A percentile compares a stretch with the other conserved stretches of the same genome.
Conservation (phyloP, 2,113 vertebrate genomes). For the Neodontobutis hainanensis region DNA sequence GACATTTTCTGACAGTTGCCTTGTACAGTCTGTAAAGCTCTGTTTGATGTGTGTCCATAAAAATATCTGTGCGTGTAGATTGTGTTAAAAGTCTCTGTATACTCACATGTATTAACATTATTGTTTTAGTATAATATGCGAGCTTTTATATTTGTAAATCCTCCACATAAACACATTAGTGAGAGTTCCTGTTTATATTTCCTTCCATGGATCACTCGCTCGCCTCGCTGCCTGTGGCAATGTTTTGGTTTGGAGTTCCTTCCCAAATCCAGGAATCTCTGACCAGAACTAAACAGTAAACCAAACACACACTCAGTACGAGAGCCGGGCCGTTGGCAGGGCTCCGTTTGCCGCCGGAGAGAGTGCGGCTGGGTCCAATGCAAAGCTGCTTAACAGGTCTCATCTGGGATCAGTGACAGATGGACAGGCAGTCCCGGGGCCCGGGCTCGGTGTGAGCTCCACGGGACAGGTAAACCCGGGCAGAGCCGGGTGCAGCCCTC, state of each 20-base stretch:
- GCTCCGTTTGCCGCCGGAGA: conserved; percentile 38
- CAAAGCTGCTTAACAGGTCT: conserved; percentile 72
- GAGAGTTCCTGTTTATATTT: neutral
- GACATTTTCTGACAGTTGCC: too few species aligned
- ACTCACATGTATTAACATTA: too few species aligned
- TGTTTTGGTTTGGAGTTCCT: conserved; percentile 21
- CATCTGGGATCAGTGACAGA: conserved; percentile 71
- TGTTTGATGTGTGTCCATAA: too few species aligned
- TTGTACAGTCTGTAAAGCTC: too few species aligned
- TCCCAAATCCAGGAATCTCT: conserved; percentile 26
- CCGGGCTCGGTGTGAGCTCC: conserved; percentile 29
- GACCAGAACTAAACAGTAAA: conserved; percentile 46
- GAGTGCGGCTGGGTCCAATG: conserved; percentile 43
- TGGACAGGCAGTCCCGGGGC: conserved; percentile 62
- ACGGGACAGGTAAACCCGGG: conserved; percentile 64
- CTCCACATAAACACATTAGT: neutral
- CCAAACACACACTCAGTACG: conserved; percentile 14
- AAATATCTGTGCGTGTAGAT: too few species aligned
- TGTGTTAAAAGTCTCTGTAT: too few species aligned
- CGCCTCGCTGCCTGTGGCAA: conserved; percentile 28
- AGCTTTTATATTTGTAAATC: neutral
- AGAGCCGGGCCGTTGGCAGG: conserved; percentile 35
- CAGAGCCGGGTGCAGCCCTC: conserved; percentile 26
- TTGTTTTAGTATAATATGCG: neutral
- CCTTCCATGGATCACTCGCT: neutral